Evolutionary conservation across 2,888 invertebrate genomes (phyloP), one percentile per base, ranked within the genome.

Genomic region (Eugnorisma glareosa): DNA sequence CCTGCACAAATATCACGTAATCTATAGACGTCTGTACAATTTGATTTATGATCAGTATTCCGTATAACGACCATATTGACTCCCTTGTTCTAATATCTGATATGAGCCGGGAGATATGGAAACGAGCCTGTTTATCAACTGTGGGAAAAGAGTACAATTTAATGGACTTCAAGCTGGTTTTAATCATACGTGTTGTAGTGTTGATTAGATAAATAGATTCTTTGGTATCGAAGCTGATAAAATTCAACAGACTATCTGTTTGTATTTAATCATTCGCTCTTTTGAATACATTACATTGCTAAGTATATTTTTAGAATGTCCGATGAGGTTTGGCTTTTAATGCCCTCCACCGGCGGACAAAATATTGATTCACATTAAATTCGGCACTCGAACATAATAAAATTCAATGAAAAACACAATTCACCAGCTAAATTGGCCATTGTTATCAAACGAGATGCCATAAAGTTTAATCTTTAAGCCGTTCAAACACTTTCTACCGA

Each of bases 401-500:
- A 84, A 88, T 79, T 77, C 67, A 86, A 78, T 81, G 86, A 90
- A 90, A 89, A 91, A 88, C 78, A 80, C 86, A 85, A 89, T 84
- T 86, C 89, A 89, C 85, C 84, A 79, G 73, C 82, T 84, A 89
- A 91, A 92, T 90, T 91, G 90, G 88, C 90, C 87, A 92, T 92
- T 92, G 93, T 92, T 88, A 91, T 90, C 86, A 88, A 89, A 88
- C 86, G 88, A 86, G 88, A 90, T 89, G 87, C 85, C 84, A 89
- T 88, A 90, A 90, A 90, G 86, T 86, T 90, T 89, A 90, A 91
- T 90, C 88, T 90, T 88, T 77, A 86, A 89, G 90, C 84, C 88
- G 89, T 89, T 88, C 90, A 89, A 92, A 91, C 92, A 92, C 93
- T 94, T 93, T 93, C 93, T 93, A 92, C 89, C 79, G 83, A 67